Evolutionary conservation across 92 coral and sea anemone genomes (phyloP).

Genomic region (Zoanthus sansibaricus): DNA sequence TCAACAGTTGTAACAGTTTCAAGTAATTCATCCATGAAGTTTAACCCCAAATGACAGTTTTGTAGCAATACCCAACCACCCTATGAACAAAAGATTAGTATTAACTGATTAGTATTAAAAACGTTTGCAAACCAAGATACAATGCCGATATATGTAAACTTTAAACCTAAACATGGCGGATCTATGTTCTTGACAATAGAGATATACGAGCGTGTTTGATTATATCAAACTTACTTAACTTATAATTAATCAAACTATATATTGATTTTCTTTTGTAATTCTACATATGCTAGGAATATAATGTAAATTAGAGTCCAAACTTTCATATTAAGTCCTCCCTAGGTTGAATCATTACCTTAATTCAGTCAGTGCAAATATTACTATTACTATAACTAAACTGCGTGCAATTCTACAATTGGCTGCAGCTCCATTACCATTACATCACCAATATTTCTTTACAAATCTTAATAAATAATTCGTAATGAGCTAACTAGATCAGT

Average conservation of each 20-base stretch:
- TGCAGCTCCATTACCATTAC: too few species aligned
- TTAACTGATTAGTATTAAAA: too few species aligned
- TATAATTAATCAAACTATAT: not conserved
- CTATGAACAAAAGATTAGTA: slow-evolving; percentile 25
- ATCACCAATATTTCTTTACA: too few species aligned
- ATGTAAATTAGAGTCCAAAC: too few species aligned
- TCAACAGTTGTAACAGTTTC: slow-evolving; percentile 87
- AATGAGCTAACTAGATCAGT: too few species aligned
- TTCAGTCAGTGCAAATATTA: too few species aligned
- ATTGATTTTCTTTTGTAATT: not conserved
- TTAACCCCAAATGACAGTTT: slow-evolving; percentile 88
- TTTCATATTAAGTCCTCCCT: too few species aligned
- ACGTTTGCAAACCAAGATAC: not conserved
- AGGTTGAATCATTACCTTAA: too few species aligned
- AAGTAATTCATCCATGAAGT: slow-evolving; percentile 89
- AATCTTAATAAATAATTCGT: too few species aligned
- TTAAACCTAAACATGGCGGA: not conserved
- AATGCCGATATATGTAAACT: not conserved
- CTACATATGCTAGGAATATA: too few species aligned
- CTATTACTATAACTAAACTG: too few species aligned
- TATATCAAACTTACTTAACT: not conserved
- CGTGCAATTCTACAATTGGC: too few species aligned
- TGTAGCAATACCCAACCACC: slow-evolving; percentile 94
- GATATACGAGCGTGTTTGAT: not conserved
- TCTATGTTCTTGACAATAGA: not conserved